A percentile compares a stretch with the other conserved stretches of the same genome.
Conservation (phyloP, 2,113 vertebrate species). For the Parus major region DNA sequence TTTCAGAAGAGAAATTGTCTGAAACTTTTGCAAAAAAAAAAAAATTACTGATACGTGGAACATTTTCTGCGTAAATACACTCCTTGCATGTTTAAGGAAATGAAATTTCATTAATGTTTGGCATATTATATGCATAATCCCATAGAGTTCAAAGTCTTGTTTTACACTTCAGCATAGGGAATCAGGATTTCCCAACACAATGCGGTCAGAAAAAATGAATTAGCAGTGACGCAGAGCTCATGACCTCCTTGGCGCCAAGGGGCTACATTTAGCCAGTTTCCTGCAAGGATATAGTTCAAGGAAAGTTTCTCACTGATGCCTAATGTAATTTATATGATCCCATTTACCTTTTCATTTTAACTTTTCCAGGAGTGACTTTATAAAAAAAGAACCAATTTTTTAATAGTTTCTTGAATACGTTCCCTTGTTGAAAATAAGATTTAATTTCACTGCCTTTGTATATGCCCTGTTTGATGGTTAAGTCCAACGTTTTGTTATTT, state of each 20-base stretch:
- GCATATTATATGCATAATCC: background rate
- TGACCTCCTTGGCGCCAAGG: slow-evolving; percentile 53
- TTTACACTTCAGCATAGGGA: slow-evolving; percentile 19
- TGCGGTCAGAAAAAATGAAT: background rate
- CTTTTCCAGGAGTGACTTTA: background rate
- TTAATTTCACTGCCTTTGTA: slow-evolving; percentile 15
- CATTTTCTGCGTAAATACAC: background rate
- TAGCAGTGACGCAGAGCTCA: slow-evolving; percentile 49
- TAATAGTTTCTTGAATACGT: background rate
- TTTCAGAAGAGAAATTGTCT: background rate
- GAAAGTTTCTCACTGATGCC: slow-evolving; percentile 43
- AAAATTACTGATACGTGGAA: background rate
- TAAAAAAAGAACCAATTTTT: background rate
- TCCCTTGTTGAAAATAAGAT: background rate
- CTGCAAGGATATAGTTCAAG: slow-evolving; percentile 61
- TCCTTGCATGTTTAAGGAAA: background rate
- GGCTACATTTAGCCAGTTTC: slow-evolving; percentile 61
- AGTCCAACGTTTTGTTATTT: slow-evolving; percentile 71
- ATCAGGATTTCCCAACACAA: slow-evolving; percentile 49
- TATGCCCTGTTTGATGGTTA: background rate
- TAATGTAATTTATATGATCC: slow-evolving; percentile 33
- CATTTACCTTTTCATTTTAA: slow-evolving; percentile 4
- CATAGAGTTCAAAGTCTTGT: slow-evolving; percentile 38
- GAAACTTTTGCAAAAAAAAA: background rate
- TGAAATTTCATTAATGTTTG: background rate